Evolutionary conservation across 2,888 invertebrate species (phyloP).

Genomic region (Drosophila recens): DNA sequence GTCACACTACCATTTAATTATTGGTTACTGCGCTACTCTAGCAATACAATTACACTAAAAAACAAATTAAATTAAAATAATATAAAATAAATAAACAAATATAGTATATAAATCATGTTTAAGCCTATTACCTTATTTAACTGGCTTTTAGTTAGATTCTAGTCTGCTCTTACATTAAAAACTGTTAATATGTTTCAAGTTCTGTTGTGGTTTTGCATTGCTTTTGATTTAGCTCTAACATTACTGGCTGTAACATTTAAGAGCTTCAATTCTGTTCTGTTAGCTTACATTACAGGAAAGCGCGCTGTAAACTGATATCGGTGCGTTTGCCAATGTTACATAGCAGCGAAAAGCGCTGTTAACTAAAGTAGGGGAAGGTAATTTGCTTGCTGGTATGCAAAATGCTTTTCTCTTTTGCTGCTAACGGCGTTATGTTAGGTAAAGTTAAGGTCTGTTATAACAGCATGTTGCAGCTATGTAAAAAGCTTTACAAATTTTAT

Average conservation of each 20-base stretch:
- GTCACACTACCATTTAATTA: not conserved
- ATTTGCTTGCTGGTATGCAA: not conserved
- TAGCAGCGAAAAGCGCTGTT: slow-evolving; percentile 8
- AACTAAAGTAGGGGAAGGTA: slow-evolving; percentile 24
- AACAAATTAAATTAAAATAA: too few species aligned
- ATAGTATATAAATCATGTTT: not conserved
- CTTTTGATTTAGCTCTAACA: too few species aligned
- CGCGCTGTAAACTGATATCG: slow-evolving; percentile 7
- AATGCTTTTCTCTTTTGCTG: slow-evolving; percentile 40
- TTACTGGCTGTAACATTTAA: too few species aligned
- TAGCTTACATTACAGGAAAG: slow-evolving; percentile 25
- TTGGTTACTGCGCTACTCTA: not conserved
- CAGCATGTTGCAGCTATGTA: not conserved
- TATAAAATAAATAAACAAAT: too few species aligned
- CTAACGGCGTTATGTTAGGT: not conserved
- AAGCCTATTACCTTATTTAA: not conserved
- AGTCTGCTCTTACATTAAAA: too few species aligned
- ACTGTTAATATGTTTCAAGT: too few species aligned
- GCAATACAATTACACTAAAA: too few species aligned
- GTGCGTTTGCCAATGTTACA: not conserved
- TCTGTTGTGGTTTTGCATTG: too few species aligned
- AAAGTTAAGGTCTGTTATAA: too few species aligned
- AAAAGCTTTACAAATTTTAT: not conserved
- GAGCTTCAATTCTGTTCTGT: too few species aligned
- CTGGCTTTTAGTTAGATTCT: not conserved